Base-by-base conservation (phyloP, 2,113 vertebrate genomes). In the Hippopotamus amphibius region DNA sequence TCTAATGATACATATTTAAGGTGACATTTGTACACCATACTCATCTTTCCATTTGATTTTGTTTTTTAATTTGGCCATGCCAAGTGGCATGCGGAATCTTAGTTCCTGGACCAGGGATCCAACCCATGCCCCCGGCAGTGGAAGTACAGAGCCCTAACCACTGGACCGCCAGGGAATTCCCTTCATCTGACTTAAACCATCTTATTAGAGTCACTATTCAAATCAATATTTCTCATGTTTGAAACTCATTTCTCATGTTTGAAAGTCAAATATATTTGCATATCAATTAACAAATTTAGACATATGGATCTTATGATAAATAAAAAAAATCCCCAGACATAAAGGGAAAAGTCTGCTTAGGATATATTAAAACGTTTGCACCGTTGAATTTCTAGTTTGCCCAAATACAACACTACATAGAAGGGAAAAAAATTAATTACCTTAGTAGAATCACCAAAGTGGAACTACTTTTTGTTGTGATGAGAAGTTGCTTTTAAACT, bases 401-500 rank as follows among this genome's bases (percentile, higher is more conserved):
- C 63, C 81, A 96, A 82, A 84, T 80, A 76, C 11, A 95, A 90
- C 33, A 55, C 68, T 89, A 84, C 85, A 93, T 76, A 24, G 17
- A 63, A 84, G 77, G 50, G 50, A 90, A 95, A 69, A 69, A 93
- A 77, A 87, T 95, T 97, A 97, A 96, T 96, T 98, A 95, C 74
- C 22, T 96, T 81, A 41, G 17, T 81, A 86, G n/a, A 92, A 86
- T 89, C 69, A 92, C 74, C 92, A 97, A 93, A 92, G 57, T 43
- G 85, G 57, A 97, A 96, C 80, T 76, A 48, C 5, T 28, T 80
- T 96, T 95, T 93, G 68, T 96, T 94, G 79, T 80, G 59, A 96
- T 94, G 43, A 76, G 37, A 95, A 94, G 94, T 96, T 96, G 41
- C 76, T 97, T 97, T 94, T 92, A 97, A 96, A 93, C 92, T 94